Evolutionary conservation across 1,140 invertebrate genomes (phyloP).

Genomic region (Cotesia vestalis): DNA sequence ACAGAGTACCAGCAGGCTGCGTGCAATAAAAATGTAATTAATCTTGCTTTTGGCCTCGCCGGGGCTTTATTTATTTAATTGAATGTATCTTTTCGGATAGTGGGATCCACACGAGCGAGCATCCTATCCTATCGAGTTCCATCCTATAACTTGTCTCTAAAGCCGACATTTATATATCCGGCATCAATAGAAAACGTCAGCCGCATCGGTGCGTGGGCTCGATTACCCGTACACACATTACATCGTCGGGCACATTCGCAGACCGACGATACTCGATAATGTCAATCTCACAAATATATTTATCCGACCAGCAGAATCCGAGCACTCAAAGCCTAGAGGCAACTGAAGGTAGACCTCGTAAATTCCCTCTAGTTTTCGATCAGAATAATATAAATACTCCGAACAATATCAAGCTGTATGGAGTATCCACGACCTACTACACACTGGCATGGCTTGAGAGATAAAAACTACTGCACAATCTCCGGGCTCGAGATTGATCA

Average conservation of each 20-base stretch:
- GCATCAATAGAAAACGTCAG: slow-evolving; percentile 3
- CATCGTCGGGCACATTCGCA: background rate
- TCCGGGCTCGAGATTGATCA: too few relatives aligned
- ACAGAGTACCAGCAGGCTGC: too few relatives aligned
- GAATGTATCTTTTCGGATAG: background rate
- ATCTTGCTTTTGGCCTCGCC: background rate
- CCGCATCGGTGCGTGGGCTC: slow-evolving; percentile 11
- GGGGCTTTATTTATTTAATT: slow-evolving; percentile 3
- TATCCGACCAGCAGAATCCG: background rate
- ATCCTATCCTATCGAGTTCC: too few relatives aligned
- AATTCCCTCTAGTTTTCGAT: slow-evolving; percentile 3
- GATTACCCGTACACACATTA: slow-evolving; percentile 6
- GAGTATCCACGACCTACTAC: too few relatives aligned
- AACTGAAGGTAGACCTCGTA: background rate
- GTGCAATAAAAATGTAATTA: too few relatives aligned
- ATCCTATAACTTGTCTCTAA: too few relatives aligned
- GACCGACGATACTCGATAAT: slow-evolving; percentile 7
- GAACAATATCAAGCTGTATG: background rate
- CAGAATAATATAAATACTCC: background rate
- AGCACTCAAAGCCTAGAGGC: background rate
- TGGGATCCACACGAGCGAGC: background rate
- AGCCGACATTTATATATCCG: too few relatives aligned
- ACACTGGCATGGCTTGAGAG: too few relatives aligned
- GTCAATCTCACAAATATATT: slow-evolving; percentile 18
- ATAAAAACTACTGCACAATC: too few relatives aligned